A percentile compares a stretch with the other conserved stretches of the same genome.
Evolutionary conservation across 2,888 invertebrate species (phyloP).

Genomic region (Allophyes oxyacanthae): DNA sequence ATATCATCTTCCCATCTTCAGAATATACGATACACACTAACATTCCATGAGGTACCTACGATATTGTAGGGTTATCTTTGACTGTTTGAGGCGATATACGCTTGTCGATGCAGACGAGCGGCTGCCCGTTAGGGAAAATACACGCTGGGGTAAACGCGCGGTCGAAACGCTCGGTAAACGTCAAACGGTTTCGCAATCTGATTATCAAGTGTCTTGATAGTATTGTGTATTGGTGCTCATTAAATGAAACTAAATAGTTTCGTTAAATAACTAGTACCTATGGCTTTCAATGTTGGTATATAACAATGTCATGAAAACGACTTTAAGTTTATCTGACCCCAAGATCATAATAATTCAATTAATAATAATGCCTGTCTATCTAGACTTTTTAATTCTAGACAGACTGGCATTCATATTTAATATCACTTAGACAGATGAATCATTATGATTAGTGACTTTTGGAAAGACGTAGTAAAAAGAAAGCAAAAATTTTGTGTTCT

Average conservation of each 20-base stretch:
- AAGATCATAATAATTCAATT: slow-evolving; percentile 4
- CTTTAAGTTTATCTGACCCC: slow-evolving; percentile 4
- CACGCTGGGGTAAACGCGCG: slow-evolving; percentile 33
- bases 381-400: too few relatives aligned
- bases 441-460: slow-evolving; percentile 35
- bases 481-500: slow-evolving; percentile 56
- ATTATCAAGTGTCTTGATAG: background rate
- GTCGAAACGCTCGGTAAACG: slow-evolving; percentile 28
- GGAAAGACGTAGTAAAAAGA: slow-evolving; percentile 47
- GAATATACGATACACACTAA: slow-evolving; percentile 41
- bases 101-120: slow-evolving; percentile 43
- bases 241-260: background rate
- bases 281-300: too few relatives aligned
- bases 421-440: slow-evolving; percentile 27
- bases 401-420: too few relatives aligned
- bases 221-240: slow-evolving; percentile 12
- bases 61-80: slow-evolving; percentile 42
- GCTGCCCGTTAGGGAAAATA: slow-evolving; percentile 31
- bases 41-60: slow-evolving; percentile 49
- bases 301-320: too few relatives aligned
- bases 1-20: slow-evolving; percentile 44
- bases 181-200: background rate
- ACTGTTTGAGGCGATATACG: slow-evolving; percentile 53
- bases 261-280: too few relatives aligned
- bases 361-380: slow-evolving; percentile 8